Percentiles rank a stretch among this genome's conserved stretches.
phyloP scores from a whole-genome alignment of 2,888 invertebrate genomes.

The Brenthis daphne region DNA sequence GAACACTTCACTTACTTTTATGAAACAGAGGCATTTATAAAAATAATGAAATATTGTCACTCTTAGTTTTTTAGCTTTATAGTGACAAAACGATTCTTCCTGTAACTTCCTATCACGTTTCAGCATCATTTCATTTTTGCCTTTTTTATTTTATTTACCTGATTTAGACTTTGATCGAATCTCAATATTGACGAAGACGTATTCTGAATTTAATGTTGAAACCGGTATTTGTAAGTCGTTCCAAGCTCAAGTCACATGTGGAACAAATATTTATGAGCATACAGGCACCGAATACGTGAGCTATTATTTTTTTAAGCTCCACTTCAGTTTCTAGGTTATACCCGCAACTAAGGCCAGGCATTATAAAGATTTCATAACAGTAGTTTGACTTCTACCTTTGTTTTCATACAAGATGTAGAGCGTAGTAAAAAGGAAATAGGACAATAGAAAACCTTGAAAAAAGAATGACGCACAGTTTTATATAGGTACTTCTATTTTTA shows the following conservation, averaged over 20 bases:
- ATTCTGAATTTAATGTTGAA: conserved; percentile 37
- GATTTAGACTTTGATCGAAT: conserved; percentile 40
- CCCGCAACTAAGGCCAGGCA: conserved; percentile 35
- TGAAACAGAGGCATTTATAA: too few relatives aligned
- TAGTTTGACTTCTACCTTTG: conserved; percentile 38
- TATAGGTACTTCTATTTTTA: conserved; percentile 18
- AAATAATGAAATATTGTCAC: too few relatives aligned
- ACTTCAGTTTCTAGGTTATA: conserved; percentile 37
- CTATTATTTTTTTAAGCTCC: conserved; percentile 39
- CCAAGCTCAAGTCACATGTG: conserved; percentile 37
- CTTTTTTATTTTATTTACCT: conserved; percentile 40
- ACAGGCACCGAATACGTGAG: conserved; percentile 35
- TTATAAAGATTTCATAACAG: conserved; percentile 39
- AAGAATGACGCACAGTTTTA: conserved; percentile 14
- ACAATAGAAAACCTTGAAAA: conserved; percentile 34
- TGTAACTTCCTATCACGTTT: conserved; percentile 37
- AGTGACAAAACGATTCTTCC: conserved; percentile 26
- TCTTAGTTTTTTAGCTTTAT: too few relatives aligned
- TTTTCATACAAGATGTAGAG: conserved; percentile 30
- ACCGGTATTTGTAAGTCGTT: conserved; percentile 36
- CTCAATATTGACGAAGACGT: conserved; percentile 40
- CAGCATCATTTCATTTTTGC: conserved; percentile 37
- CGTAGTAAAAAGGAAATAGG: conserved; percentile 29
- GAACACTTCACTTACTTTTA: too few relatives aligned
- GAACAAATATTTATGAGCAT: conserved; percentile 40